Base-by-base conservation (phyloP, 2,888 invertebrate genomes). In the Pyrrhosoma nymphula region DNA sequence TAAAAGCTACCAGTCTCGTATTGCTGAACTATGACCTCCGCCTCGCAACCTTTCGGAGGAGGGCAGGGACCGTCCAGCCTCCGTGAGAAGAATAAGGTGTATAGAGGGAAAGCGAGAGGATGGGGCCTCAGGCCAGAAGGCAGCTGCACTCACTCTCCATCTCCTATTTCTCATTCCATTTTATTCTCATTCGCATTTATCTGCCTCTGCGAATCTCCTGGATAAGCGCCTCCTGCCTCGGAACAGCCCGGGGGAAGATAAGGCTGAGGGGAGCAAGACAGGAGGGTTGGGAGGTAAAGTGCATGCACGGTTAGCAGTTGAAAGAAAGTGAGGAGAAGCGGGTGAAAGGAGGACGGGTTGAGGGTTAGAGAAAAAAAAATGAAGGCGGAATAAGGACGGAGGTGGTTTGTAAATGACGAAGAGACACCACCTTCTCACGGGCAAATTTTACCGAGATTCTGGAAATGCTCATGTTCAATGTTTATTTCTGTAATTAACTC, bases 1-100 rank as follows among this genome's bases (percentile, higher is more conserved):
- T 93, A 93, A 93, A 93, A 93, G 93, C 93, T 93, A 93, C 93
- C 93, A 93, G 69, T 93, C 69, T 69, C 93, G 63, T n/a, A 69
- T 93, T 63, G 93, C 63, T 93, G 93, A 93, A 93, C 93, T 93
- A 63, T 47, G 93, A 93, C 93, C 93, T 90, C 90, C 60, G 12
- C 82, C 82, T 12, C 26, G 56, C 60, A 91, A 91, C 91, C 91
- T 91, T 56, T 60, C 30, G 30, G 90, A 14, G 89, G 47, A 56
- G n/a, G 26, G 82, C 35, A 82, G 16, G 82, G 16, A 82, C 82
- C 30, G 82, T 35, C 82, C 82, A 12, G 82, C n/a, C 82, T 35
- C 82, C 30, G 82, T 30, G 82, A 82, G 82, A 82, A 82, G 82
- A 82, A 82, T 12, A 82, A 82, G 35, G 69, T 10, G 20, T 8